Conservation (phyloP, 35 echinoderm and acorn worm species). For the Eucidaris tribuloides region DNA sequence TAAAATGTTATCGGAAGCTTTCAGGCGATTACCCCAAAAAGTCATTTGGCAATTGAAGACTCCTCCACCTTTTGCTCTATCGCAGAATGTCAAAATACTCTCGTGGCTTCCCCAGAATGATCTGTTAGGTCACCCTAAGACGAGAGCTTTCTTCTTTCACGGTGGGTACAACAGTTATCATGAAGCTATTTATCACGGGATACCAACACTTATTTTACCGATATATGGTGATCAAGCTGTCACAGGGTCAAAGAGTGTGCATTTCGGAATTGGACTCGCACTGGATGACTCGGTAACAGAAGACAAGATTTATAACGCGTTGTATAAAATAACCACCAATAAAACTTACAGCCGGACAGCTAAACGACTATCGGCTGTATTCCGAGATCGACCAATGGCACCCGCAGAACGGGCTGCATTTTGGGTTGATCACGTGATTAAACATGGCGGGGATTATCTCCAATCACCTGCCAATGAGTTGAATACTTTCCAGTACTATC, state of each 20-base stretch:
- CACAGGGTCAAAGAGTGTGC: not conserved
- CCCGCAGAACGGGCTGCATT: too few species aligned
- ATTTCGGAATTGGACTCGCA: not conserved
- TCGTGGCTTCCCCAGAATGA: constrained; percentile 4
- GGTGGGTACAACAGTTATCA: not conserved
- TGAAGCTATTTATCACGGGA: constrained; percentile 26
- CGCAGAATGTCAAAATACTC: not conserved
- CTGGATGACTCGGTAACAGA: not conserved
- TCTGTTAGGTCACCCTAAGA: not conserved
- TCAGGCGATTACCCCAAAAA: constrained; percentile 5
- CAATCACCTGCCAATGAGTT: too few species aligned
- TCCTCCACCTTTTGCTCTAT: not conserved
- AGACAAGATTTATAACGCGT: not conserved
- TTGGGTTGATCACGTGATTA: too few species aligned
- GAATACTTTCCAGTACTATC: too few species aligned
- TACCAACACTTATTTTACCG: constrained; percentile 4
- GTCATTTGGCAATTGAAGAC: not conserved
- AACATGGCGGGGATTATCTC: too few species aligned
- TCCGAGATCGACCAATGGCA: too few species aligned
- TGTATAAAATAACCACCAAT: not conserved
- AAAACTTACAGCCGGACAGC: too few species aligned
- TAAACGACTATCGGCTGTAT: too few species aligned
- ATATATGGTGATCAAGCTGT: not conserved
- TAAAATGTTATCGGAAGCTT: not conserved
- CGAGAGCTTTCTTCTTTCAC: constrained; percentile 13